Evolutionary conservation across 2,797 vertebrate species (phyloP).

Genomic region (Schizopygopsis pylzovi): DNA sequence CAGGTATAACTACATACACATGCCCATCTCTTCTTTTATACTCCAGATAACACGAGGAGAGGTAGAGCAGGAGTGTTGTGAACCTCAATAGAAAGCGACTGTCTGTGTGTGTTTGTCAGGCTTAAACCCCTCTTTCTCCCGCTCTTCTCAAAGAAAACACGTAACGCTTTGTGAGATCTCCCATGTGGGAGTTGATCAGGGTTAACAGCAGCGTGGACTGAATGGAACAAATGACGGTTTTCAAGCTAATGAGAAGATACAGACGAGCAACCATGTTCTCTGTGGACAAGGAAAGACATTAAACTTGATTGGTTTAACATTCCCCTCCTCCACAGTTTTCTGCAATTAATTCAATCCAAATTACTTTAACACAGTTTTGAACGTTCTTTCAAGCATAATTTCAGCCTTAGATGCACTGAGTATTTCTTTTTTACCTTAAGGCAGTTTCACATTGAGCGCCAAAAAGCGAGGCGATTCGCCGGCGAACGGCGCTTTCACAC

Average conservation of each 20-base stretch:
- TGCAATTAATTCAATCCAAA: constrained; percentile 14
- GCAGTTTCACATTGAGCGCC: no score
- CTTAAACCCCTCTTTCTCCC: constrained; percentile 51
- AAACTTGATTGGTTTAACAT: constrained; percentile 6
- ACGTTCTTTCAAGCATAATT: no score
- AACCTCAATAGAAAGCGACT: constrained; percentile 17
- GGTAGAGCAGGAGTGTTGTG: constrained; percentile 28
- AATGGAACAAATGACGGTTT: constrained; percentile 69
- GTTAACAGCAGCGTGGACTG: constrained; percentile 55
- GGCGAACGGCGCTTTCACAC: no score
- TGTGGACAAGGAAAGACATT: constrained; percentile 43
- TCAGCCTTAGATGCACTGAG: no score
- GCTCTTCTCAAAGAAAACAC: constrained; percentile 63
- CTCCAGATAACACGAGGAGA: constrained; percentile 71
- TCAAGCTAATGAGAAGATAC: constrained; percentile 61
- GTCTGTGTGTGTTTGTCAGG: constrained; percentile 67
- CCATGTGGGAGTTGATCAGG: constrained; percentile 66
- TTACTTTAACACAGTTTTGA: neutral
- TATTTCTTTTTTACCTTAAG: neutral
- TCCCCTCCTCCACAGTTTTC: constrained; percentile 2
- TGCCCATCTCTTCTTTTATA: constrained; percentile 64
- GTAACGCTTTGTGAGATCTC: constrained; percentile 68
- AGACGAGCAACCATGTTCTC: constrained; percentile 63
- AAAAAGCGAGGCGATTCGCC: no score
- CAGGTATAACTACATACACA: constrained; percentile 14